Percentiles rank a stretch among this genome's conserved stretches.
Evolutionary conservation across 2,113 vertebrate species (phyloP).

Genomic region (Illadopsis cleaveri): DNA sequence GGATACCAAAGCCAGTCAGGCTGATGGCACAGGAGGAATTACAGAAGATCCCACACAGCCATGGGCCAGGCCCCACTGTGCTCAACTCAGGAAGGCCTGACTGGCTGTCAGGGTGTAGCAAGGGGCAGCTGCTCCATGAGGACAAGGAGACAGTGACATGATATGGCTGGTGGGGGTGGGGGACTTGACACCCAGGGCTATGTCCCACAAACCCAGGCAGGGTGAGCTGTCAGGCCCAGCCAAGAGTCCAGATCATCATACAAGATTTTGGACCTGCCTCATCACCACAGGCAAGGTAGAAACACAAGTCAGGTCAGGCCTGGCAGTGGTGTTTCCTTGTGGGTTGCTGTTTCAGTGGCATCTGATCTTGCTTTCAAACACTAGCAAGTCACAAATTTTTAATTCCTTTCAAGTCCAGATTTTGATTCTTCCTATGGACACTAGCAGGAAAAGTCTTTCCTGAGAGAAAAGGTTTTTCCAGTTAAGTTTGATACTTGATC

Average conservation of each 20-base stretch:
- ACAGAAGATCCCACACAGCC: not conserved
- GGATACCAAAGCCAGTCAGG: not conserved
- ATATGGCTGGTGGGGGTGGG: not conserved
- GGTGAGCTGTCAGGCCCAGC: not conserved
- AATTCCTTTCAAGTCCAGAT: not conserved
- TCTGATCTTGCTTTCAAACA: not conserved
- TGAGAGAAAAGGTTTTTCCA: not conserved
- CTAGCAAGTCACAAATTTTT: not conserved
- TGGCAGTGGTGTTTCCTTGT: not conserved
- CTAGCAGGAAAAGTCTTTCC: not conserved
- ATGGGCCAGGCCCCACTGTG: not conserved
- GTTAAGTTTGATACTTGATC: not conserved
- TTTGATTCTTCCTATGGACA: not conserved
- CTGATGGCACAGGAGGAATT: not conserved
- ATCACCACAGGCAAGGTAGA: not conserved
- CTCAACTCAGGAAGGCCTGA: not conserved
- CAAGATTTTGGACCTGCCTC: not conserved
- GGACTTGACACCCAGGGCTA: not conserved
- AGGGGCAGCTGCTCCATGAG: not conserved
- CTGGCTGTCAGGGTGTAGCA: not conserved
- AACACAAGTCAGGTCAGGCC: not conserved
- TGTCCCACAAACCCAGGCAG: fast-evolving
- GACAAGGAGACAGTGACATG: not conserved
- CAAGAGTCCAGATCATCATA: not conserved
- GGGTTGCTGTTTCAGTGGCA: not conserved